These are phyloP conservation scores for Brachymystax lenok DNA, from an alignment of 2,797 vertebrate species.

Conservation along the genomic window DNA sequence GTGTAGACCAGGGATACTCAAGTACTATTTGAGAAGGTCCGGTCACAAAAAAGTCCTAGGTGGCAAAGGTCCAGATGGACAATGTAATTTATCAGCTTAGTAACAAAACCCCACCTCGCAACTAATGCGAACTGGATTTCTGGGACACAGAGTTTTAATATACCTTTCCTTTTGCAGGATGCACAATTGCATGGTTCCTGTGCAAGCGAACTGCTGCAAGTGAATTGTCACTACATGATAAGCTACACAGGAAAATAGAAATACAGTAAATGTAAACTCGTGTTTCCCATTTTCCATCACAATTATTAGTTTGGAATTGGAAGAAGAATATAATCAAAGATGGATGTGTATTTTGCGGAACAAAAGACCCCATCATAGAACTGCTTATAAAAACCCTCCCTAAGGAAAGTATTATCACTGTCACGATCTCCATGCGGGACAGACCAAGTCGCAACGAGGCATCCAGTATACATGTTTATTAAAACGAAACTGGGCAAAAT, in stretches of 20 bases:
- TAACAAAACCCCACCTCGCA: neutral
- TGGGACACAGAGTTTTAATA: neutral
- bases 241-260: neutral
- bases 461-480: too few relatives aligned
- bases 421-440: too few relatives aligned
- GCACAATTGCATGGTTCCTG: neutral
- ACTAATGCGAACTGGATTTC: neutral
- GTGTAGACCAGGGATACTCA: neutral
- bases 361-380: neutral
- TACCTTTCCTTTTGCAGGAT: neutral
- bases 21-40: too few relatives aligned
- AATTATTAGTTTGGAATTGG: neutral
- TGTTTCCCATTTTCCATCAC: neutral
- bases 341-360: neutral
- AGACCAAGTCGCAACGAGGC: too few relatives aligned
- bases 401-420: constrained; percentile 5
- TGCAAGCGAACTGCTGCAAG: neutral
- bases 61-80: neutral
- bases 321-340: neutral
- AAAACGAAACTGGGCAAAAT: too few relatives aligned
- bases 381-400: neutral
- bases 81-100: neutral
- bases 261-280: neutral
- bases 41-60: too few relatives aligned
- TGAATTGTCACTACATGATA: neutral